Base-by-base conservation (phyloP, 2,113 vertebrate genomes). In the Mesoclemmys tuberculata region DNA sequence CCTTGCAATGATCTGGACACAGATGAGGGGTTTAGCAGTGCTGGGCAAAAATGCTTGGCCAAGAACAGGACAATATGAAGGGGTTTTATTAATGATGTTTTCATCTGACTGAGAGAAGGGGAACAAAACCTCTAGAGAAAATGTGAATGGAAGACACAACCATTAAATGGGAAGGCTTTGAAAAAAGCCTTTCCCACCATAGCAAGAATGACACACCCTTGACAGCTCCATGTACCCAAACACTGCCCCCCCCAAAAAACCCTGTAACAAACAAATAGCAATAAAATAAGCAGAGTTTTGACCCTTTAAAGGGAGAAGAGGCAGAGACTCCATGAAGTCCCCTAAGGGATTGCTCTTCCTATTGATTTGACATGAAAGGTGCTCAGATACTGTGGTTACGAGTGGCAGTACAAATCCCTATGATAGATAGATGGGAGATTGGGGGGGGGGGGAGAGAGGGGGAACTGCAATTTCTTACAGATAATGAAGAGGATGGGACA, bases 151-250 rank as follows among this genome's bases (percentile, higher is more conserved):
- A 1, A 49, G 55, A 35, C 85, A 87, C 41, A 19, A 44, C 24
- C 16, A 21, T n/a, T 35, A 68, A 8, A 21, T 68, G 64, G 35
- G 18, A 31, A 1, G 0, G 75, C 0, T 0, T 52, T 1, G 1
- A 6, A 9, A 83, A 31, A 0, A 0, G 55, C 14, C 41, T 49
- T 52, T 83, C 83, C 82, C 5, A 2, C 9, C 89, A 44, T 0
- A 3, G 84, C 58, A 64, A 79, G 85, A 75, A 55, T 9, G 1
- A 77, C 3, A 19, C 1, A 0, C 21, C 21, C 52, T 11, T 0
- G 0, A 35, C 2, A 82, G 52, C 80, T 81, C 49, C 4, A 1
- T 49, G 51, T 52, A 16, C 77, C 64, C 52, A 29, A 84, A 1
- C 1, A 1, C 8, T 46, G 46, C 46, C 46, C 0, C 5, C 8